Percentiles rank a stretch among this genome's conserved stretches.
Conservation (phyloP, 1,140 invertebrate genomes). For the Trialeurodes vaporariorum region DNA sequence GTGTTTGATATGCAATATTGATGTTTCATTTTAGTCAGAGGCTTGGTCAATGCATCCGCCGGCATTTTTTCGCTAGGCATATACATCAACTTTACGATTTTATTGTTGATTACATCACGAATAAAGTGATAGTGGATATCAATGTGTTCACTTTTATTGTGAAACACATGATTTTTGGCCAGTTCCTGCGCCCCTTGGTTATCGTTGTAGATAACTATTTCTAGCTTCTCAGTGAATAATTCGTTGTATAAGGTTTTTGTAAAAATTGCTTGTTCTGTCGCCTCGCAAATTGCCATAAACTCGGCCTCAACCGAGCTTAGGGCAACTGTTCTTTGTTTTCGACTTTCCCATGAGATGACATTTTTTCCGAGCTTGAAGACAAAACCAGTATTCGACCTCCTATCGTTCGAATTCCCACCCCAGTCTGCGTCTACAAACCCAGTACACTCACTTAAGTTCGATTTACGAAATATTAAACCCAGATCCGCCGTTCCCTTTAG, state of each 20-base stretch:
- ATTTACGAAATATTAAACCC: conserved; percentile 3
- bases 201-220: too few species aligned
- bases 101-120: too few species aligned
- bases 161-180: too few species aligned
- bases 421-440: conserved; percentile 29
- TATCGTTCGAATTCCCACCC: conserved; percentile 26
- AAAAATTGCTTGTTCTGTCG: conserved; percentile 26
- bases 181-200: too few species aligned
- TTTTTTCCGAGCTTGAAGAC: conserved; percentile 19
- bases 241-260: conserved; percentile 17
- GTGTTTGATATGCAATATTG: too few species aligned
- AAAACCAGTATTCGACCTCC: conserved; percentile 28
- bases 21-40: too few species aligned
- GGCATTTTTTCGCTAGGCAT: too few species aligned
- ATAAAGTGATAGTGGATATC: too few species aligned
- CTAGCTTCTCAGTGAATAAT: too few species aligned
- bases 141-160: too few species aligned
- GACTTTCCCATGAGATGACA: conserved; percentile 21
- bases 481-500: conserved; percentile 33
- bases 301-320: conserved; percentile 32
- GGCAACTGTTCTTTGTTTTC: conserved; percentile 28
- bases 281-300: conserved; percentile 28
- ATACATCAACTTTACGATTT: too few species aligned
- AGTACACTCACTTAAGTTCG: conserved; percentile 15
- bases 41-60: too few species aligned